phyloP scores from a whole-genome alignment of 2,888 invertebrate species.

The Euphydryas editha region DNA sequence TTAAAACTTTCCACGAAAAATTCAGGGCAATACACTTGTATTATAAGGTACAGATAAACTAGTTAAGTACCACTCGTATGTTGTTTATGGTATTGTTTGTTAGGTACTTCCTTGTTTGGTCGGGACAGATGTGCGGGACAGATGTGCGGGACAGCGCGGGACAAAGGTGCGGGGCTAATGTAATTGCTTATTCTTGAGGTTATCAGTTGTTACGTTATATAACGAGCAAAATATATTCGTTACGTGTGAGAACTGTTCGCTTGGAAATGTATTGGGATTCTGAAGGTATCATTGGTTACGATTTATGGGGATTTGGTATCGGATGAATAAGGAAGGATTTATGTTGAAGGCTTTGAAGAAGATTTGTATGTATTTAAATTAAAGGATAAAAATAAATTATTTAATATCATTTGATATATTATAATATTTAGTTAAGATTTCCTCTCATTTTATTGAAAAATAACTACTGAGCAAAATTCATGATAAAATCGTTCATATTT shows the following conservation, averaged over 20 bases:
- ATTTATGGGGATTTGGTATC: constrained; percentile 36
- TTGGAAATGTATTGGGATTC: constrained; percentile 35
- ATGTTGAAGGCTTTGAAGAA: constrained; percentile 14
- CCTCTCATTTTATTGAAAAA: too few relatives aligned
- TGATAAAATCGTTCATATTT: too few relatives aligned
- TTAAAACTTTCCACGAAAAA: constrained; percentile 24
- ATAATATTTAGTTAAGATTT: too few relatives aligned
- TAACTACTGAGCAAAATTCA: too few relatives aligned
- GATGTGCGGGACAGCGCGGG: constrained; percentile 43
- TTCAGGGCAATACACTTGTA: constrained; percentile 40
- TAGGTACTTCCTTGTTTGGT: constrained; percentile 51
- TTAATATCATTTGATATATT: neutral
- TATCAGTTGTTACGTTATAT: constrained; percentile 41
- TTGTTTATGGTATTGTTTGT: constrained; percentile 55
- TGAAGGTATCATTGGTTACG: constrained; percentile 27
- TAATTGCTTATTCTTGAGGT: constrained; percentile 49
- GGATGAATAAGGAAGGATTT: constrained; percentile 35
- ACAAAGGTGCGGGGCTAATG: constrained; percentile 48
- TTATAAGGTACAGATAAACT: constrained; percentile 43
- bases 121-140: constrained; percentile 49
- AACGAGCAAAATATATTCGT: constrained; percentile 44
- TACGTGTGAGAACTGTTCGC: constrained; percentile 38
- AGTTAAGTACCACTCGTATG: constrained; percentile 42
- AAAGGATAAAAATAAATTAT: neutral
- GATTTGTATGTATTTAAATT: constrained; percentile 8